These are phyloP conservation scores for Papilio demoleus DNA, from an alignment of 2,888 invertebrate genomes.

Conservation along the genomic window DNA sequence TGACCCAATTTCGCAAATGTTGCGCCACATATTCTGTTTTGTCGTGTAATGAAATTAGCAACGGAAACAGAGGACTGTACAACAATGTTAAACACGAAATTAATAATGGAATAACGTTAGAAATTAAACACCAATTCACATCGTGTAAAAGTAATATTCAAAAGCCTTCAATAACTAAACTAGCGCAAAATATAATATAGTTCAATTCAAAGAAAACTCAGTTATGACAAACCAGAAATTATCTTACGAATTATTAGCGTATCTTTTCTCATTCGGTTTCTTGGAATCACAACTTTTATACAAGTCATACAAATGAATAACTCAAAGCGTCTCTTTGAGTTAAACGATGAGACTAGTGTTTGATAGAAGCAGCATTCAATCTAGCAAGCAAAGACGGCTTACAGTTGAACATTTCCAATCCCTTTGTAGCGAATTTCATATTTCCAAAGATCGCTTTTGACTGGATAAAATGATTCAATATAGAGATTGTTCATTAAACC, in stretches of 20 bases:
- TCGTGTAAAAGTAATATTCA: not conserved
- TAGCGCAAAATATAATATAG: no score
- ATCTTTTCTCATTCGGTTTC: not conserved
- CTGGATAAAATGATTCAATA: slow-evolving; percentile 2
- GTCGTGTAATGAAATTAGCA: slow-evolving; percentile 31
- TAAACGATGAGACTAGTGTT: slow-evolving; percentile 9
- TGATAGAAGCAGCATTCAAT: slow-evolving; percentile 29
- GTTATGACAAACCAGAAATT: not conserved
- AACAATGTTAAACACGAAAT: slow-evolving; percentile 26
- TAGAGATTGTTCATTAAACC: slow-evolving; percentile 5
- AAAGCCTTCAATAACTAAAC: not conserved
- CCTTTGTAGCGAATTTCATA: slow-evolving; percentile 29
- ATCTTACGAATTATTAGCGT: not conserved
- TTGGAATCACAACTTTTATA: slow-evolving; percentile 11
- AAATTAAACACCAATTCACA: slow-evolving; percentile 3
- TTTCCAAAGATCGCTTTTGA: slow-evolving; percentile 13
- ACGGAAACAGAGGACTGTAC: slow-evolving; percentile 24
- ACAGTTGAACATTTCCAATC: slow-evolving; percentile 26
- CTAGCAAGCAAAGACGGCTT: slow-evolving; percentile 13
- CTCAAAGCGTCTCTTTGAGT: slow-evolving; percentile 12
- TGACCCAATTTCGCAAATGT: slow-evolving; percentile 31
- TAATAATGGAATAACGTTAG: slow-evolving; percentile 14
- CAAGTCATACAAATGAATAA: not conserved
- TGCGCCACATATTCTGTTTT: slow-evolving; percentile 34
- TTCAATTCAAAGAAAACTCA: no score